phyloP scores from a whole-genome alignment of 2,888 invertebrate genomes.

The Liodrosophila aerea region DNA sequence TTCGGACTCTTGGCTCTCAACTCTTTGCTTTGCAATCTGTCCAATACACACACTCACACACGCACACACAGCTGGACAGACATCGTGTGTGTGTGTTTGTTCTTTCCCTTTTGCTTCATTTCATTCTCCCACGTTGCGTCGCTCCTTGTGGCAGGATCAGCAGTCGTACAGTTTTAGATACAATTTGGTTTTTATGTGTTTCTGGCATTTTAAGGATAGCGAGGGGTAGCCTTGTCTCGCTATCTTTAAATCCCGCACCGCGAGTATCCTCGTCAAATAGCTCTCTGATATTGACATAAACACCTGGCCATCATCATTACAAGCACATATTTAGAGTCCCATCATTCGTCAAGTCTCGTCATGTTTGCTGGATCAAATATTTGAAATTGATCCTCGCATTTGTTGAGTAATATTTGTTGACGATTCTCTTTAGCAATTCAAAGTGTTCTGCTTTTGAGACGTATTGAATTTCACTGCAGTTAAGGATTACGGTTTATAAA shows the following conservation, averaged over 20 bases:
- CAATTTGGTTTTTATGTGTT: slow-evolving; percentile 55
- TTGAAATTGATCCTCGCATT: slow-evolving; percentile 22
- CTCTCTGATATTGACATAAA: slow-evolving; percentile 57
- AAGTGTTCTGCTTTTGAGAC: slow-evolving; percentile 1
- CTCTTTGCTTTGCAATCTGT: slow-evolving; percentile 46
- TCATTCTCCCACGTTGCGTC: slow-evolving; percentile 63
- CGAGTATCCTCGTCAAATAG: slow-evolving; percentile 49
- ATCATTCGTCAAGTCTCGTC: slow-evolving; percentile 26
- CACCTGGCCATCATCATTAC: slow-evolving; percentile 62
- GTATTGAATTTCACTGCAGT: not conserved
- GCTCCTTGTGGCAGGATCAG: slow-evolving; percentile 53
- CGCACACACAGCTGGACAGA: slow-evolving; percentile 13
- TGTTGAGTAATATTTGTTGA: slow-evolving; percentile 5
- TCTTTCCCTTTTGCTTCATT: slow-evolving; percentile 15
- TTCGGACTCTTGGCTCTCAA: slow-evolving; percentile 23
- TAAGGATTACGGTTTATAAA: too few species aligned
- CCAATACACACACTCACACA: slow-evolving; percentile 14
- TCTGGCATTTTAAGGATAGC: slow-evolving; percentile 7
- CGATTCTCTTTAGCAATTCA: not conserved
- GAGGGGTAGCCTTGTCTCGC: not conserved
- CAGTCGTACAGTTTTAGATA: slow-evolving; percentile 47
- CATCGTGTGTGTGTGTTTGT: slow-evolving; percentile 3
- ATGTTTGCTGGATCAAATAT: slow-evolving; percentile 9
- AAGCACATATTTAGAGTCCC: slow-evolving; percentile 48
- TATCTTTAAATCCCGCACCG: slow-evolving; percentile 18